phyloP scores from a whole-genome alignment of 2,113 vertebrate genomes.

The Microcebus murinus region DNA sequence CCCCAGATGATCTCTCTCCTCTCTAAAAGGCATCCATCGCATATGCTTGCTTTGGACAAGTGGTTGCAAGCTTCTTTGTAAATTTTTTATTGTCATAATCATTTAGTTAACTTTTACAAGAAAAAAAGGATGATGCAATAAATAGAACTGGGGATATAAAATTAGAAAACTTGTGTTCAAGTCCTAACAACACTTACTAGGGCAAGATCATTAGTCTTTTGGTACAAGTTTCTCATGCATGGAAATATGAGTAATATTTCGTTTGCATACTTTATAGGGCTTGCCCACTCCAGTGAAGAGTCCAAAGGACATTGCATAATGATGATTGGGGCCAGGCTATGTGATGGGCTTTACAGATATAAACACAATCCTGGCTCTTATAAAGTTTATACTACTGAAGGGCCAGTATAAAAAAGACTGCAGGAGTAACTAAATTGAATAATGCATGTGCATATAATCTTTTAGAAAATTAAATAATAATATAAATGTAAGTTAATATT shows the following conservation, averaged over 20 bases:
- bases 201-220: background rate
- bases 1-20: background rate
- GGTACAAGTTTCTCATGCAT: background rate
- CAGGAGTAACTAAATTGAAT: background rate
- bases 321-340: background rate
- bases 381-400: background rate
- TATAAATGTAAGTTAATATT: background rate
- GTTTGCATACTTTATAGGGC: background rate
- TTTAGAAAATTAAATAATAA: constrained; percentile 13
- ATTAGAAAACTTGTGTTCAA: background rate
- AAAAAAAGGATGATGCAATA: background rate
- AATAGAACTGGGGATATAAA: background rate
- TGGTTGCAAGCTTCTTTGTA: background rate
- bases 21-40: background rate
- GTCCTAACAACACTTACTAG: background rate
- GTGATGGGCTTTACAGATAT: no score
- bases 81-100: background rate
- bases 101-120: background rate
- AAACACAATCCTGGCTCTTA: background rate
- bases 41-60: background rate
- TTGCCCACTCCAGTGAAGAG: background rate
- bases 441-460: background rate
- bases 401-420: background rate
- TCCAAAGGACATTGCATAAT: background rate
- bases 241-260: background rate